Conservation (phyloP, 64 coral and sea anemone genomes). For the Cladopsammia gracilis region DNA sequence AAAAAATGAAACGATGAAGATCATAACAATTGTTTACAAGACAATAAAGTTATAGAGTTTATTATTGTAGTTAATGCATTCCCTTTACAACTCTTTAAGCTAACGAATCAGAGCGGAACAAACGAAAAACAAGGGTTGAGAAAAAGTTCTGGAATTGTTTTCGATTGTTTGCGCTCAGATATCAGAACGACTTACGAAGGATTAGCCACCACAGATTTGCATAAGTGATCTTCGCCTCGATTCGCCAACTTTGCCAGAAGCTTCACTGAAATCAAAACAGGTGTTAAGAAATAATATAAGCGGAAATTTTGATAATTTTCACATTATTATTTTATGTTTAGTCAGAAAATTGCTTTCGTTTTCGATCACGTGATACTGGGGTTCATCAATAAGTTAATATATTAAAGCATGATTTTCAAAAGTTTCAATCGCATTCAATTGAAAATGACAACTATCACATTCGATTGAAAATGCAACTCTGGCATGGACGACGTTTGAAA, state of each 20-base stretch:
- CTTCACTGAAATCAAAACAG: constrained; percentile 20
- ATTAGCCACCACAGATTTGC: neutral
- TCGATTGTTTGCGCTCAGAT: constrained; percentile 3
- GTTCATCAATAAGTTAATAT: no score
- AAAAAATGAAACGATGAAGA: no score
- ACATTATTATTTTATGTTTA: neutral
- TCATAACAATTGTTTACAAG: neutral
- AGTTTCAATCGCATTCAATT: no score
- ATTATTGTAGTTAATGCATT: neutral
- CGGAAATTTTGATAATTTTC: neutral
- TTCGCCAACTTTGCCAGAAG: neutral
- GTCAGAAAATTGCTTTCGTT: neutral
- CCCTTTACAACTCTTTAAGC: neutral
- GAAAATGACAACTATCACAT: no score
- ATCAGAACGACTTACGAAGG: neutral
- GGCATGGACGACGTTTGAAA: no score
- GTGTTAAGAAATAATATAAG: neutral
- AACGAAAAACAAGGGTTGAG: neutral
- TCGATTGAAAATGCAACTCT: no score
- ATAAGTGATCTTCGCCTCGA: neutral
- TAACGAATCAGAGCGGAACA: constrained; percentile 2
- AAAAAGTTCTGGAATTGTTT: neutral
- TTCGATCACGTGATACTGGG: neutral
- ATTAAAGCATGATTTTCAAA: no score
- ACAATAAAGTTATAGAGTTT: neutral